Evolutionary conservation across 2,113 vertebrate species (phyloP), one percentile per base, ranked within the genome.

Genomic region (Pituophis catenifer): DNA sequence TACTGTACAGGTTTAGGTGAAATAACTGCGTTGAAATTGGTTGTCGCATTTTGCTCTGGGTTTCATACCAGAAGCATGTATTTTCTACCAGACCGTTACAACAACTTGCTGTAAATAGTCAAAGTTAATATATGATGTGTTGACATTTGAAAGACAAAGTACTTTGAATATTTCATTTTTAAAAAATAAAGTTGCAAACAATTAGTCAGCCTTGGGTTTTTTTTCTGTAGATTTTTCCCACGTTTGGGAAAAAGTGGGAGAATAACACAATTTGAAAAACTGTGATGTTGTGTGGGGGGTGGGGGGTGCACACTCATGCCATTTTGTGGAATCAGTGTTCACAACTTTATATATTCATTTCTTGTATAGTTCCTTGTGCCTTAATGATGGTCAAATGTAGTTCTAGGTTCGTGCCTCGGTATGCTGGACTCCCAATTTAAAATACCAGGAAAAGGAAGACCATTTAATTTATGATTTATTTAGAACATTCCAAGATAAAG

Each of bases 151-250:
- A 98, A 97, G 97, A 98, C 94, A 97, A 97, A 97, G 97, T 98
- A 98, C 97, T 98, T 98, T 98, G 98, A 98, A 97, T 98, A 98
- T 98, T 98, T 98, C 98, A 94, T 98, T 98, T 98, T 98, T 98
- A 93, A 98, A 98, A 98, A 98, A 98, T 98, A 98, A 98, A 98
- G 97, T 95, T 97, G 95, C 97, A 97, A 98, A 98, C 95, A 95
- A 96, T 97, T 9, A 50, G 55, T 0, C 29, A 0, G 10, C 88
- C 95, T 96, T 95, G 19, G 55, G 0, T 3, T 55, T 19, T 94
- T 86, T 96, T 94, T 62, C 53, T 58, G 91, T 50, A 7, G 48
- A 50, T 50, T 50, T 50, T 50, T 50, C 48, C 48, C 48, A 50
- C 6, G 6, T 12, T 52, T n/a, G 24, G 38, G 21, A 53, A 23